Evolutionary conservation across 2,888 invertebrate species (phyloP).

Genomic region (Cephus pygmeus): DNA sequence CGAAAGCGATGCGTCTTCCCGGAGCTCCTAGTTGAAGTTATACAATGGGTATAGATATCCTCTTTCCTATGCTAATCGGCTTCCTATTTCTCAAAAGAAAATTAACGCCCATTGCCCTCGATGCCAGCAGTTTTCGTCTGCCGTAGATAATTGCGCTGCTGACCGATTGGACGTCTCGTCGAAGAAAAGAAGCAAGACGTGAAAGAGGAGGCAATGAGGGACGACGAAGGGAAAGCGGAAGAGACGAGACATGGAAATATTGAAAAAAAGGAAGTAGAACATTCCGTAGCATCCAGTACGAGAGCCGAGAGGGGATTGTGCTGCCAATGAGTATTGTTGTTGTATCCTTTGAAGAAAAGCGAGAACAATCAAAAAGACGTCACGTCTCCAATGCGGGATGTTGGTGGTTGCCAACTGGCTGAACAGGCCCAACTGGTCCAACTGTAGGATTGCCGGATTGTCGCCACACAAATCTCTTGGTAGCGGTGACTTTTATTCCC

Average conservation of each 20-base stretch:
- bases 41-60: constrained; percentile 24
- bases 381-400: not conserved
- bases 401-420: not conserved
- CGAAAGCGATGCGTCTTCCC: constrained; percentile 18
- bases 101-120: constrained; percentile 30
- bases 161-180: constrained; percentile 24
- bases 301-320: not conserved
- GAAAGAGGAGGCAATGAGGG: not conserved
- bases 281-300: not conserved
- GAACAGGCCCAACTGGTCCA: constrained; percentile 1
- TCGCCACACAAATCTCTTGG: constrained; percentile 38
- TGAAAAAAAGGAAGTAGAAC: not conserved
- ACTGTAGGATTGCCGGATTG: not conserved
- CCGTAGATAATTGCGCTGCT: constrained; percentile 30
- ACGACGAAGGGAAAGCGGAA: constrained; percentile 14
- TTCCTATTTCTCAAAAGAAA: constrained; percentile 45
- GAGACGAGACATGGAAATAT: constrained; percentile 16
- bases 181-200: not conserved
- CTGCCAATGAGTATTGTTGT: not conserved
- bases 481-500: constrained; percentile 67
- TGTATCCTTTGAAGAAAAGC: not conserved
- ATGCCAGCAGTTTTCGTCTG: constrained; percentile 25
- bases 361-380: not conserved
- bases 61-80: constrained; percentile 47
- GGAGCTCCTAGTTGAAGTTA: not conserved